Evolutionary conservation across 53 echinoderm and acorn worm genomes (phyloP).

Genomic region (Holothuria leucospilota): DNA sequence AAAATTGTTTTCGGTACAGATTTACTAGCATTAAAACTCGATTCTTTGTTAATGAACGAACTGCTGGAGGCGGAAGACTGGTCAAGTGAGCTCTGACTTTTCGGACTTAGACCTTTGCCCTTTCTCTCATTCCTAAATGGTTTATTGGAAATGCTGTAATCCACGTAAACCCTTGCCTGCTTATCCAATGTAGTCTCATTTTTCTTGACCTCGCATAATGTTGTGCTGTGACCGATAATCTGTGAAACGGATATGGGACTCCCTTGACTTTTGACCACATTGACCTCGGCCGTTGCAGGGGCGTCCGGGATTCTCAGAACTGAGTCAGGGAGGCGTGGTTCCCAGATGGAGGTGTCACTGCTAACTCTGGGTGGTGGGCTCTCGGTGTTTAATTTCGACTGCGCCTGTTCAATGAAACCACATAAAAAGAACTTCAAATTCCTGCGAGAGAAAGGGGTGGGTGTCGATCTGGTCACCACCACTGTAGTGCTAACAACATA

Average conservation of each 20-base stretch:
- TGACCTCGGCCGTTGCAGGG: background rate
- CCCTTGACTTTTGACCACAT: background rate
- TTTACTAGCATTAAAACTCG: background rate
- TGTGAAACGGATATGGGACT: conserved; percentile 8
- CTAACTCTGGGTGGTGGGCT: background rate
- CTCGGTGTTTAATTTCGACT: no score
- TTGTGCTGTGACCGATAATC: background rate
- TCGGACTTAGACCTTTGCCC: background rate
- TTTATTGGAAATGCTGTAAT: background rate
- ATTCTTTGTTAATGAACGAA: background rate
- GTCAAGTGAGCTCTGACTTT: background rate
- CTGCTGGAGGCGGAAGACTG: background rate
- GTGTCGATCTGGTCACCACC: no score
- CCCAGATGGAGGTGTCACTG: background rate
- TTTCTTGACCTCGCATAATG: background rate
- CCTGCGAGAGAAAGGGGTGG: no score
- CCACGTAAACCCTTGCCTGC: background rate
- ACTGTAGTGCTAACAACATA: no score
- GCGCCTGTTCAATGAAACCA: no score
- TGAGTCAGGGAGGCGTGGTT: conserved; percentile 1
- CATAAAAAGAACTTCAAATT: no score
- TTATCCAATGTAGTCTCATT: background rate
- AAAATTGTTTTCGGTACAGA: background rate
- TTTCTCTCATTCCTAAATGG: background rate
- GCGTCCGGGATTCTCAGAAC: background rate